Conservation (phyloP, 2,113 vertebrate genomes). For the Leptobrachium ailaonicum region DNA sequence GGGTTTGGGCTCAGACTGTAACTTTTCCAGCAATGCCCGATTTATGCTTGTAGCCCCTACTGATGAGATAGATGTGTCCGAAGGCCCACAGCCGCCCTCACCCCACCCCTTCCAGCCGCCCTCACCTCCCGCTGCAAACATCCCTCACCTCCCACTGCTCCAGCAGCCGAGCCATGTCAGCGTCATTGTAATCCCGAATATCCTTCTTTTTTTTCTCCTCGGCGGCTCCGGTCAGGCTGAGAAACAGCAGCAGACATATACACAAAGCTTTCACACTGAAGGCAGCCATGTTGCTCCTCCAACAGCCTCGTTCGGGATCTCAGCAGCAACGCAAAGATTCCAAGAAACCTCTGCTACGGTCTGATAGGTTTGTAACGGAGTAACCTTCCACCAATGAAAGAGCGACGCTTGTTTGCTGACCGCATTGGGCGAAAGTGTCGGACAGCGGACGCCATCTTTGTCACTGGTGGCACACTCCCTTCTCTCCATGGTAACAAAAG, state of each 20-base stretch:
- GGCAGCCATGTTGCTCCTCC: slow-evolving; percentile 62
- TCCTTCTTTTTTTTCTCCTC: slow-evolving; percentile 83
- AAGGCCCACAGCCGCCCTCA: too few relatives aligned
- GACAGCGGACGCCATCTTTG: slow-evolving; percentile 6
- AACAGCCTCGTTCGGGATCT: background rate
- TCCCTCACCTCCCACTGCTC: slow-evolving; percentile 91
- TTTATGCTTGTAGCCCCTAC: too few relatives aligned
- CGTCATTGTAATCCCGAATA: slow-evolving; percentile 94
- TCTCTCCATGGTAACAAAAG: slow-evolving; percentile 1
- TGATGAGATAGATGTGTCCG: too few relatives aligned
- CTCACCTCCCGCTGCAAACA: too few relatives aligned
- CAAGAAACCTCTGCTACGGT: too few relatives aligned
- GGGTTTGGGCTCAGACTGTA: too few relatives aligned
- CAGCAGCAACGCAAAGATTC: background rate
- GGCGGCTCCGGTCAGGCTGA: slow-evolving; percentile 56
- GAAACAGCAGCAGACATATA: slow-evolving; percentile 39
- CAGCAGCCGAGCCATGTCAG: slow-evolving; percentile 92
- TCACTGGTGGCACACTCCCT: background rate
- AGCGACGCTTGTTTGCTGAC: slow-evolving; percentile 4
- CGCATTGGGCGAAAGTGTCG: background rate
- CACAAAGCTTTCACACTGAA: slow-evolving; percentile 3
- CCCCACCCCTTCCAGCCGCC: too few relatives aligned
- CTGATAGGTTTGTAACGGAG: background rate
- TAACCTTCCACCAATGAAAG: background rate
- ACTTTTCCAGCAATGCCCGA: too few relatives aligned